These are phyloP conservation scores for Laothoe populi DNA, from an alignment of 2,888 invertebrate genomes.

Conservation along the genomic window DNA sequence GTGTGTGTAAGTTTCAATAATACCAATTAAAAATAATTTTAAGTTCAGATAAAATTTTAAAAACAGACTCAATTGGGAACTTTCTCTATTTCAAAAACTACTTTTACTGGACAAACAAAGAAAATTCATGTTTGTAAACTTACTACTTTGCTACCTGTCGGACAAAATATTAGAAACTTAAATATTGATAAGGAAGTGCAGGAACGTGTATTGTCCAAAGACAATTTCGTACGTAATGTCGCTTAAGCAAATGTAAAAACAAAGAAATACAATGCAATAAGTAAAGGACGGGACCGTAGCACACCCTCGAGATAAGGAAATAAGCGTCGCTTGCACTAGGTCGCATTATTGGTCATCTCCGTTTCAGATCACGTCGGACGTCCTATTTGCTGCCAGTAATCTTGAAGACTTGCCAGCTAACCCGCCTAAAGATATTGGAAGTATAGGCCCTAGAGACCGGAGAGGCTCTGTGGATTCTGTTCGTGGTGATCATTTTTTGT, in stretches of 20 bases:
- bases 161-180: neutral
- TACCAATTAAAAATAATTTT: too few relatives aligned
- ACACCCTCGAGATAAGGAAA: constrained; percentile 38
- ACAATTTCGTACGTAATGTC: constrained; percentile 23
- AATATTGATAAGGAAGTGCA: constrained; percentile 1
- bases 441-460: constrained; percentile 69
- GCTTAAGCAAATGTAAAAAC: constrained; percentile 25
- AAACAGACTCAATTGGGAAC: too few relatives aligned
- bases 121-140: too few relatives aligned
- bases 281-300: neutral
- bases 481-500: constrained; percentile 58
- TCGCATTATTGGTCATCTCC: constrained; percentile 59
- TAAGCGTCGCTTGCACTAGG: constrained; percentile 49
- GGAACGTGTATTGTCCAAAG: constrained; percentile 1
- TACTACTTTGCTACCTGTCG: neutral
- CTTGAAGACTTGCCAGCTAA: constrained; percentile 66
- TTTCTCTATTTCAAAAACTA: too few relatives aligned
- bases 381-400: constrained; percentile 76
- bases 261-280: constrained; percentile 25
- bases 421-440: constrained; percentile 71
- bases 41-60: too few relatives aligned
- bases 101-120: too few relatives aligned
- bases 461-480: constrained; percentile 45
- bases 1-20: too few relatives aligned
- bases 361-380: constrained; percentile 64